Percentiles rank a stretch among this genome's conserved stretches.
Conservation (phyloP, 1,140 invertebrate genomes). For the Bombus impatiens region DNA sequence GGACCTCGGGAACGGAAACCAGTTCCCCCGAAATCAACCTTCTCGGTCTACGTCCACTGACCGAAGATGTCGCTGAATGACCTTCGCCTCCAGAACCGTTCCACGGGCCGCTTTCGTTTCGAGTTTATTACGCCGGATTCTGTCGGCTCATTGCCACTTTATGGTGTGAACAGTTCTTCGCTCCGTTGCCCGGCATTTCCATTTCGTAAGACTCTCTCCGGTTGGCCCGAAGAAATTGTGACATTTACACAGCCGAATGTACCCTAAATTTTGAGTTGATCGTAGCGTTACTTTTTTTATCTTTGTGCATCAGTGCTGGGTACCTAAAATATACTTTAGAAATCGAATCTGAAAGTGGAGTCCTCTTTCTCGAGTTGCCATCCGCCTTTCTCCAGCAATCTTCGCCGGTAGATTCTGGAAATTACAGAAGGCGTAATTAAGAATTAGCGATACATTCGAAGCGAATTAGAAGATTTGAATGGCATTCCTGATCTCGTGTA, state of each 20-base stretch:
- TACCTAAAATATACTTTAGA: not conserved
- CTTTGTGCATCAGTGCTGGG: not conserved
- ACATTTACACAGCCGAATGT: not conserved
- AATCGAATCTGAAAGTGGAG: not conserved
- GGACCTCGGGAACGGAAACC: constrained; percentile 53
- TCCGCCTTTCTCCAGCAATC: not conserved
- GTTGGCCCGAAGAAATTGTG: not conserved
- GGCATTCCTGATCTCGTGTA: constrained; percentile 31
- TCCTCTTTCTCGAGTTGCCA: not conserved
- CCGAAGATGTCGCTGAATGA: constrained; percentile 29
- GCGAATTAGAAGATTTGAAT: constrained; percentile 29
- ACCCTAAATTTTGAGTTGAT: not conserved
- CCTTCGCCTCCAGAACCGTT: constrained; percentile 34
- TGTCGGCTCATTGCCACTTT: constrained; percentile 17
- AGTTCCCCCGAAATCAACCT: constrained; percentile 35
- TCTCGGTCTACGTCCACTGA: not conserved
- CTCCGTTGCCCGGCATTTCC: not conserved
- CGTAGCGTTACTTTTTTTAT: not conserved
- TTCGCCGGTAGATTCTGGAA: not conserved
- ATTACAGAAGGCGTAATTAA: not conserved
- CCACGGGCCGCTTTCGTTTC: constrained; percentile 5
- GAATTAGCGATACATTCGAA: too few relatives aligned
- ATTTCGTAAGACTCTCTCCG: constrained; percentile 12
- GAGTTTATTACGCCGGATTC: constrained; percentile 9
- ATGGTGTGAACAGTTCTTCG: not conserved